Base-by-base conservation (phyloP, 2,888 invertebrate genomes). In the Diogma glabrata region DNA sequence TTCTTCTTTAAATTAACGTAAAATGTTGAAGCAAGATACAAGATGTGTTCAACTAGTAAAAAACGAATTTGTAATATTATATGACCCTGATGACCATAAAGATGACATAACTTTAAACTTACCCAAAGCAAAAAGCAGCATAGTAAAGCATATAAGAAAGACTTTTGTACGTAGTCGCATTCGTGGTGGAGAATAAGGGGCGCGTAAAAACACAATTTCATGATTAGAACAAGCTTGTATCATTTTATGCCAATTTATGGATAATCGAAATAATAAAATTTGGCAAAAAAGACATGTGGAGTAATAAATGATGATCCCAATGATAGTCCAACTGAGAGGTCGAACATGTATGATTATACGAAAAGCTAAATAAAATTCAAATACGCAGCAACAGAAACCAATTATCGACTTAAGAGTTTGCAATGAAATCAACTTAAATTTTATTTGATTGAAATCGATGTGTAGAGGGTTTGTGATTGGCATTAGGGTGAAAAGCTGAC, bases 401-500 rank as follows among this genome's bases (percentile, higher is more conserved):
- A 43, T 22, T 22, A 43, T 8, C 14, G 43, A 22, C 14, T 22
- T 43, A 23, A 14, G 23, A n/a, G 43, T 22, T 43, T 43, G 43
- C n/a, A 43, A 43, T 43, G 43, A 43, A 9, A 22, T 43, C 43
- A 20, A 43, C 23, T 43, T 43, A 14, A 43, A 43, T 20, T n/a
- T 43, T n/a, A 43, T 43, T 43, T 22, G n/a, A 12, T 12, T 43
- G n/a, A 43, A 20, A 22, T 43, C 43, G 9, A 7, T 20, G 22
- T 22, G 22, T 23, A 43, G 14, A 12, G 22, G 23, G n/a, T 43
- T 43, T n/a, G 23, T 14, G 14, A 43, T 43, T 12, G 43, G 43
- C 22, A 43, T 20, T n/a, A 43, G 22, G n/a, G 43, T 43, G n/a
- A 43, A 43, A 22, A 43, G 12, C 14, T 43, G 43, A 3, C 43